Base-by-base conservation (phyloP, 64 coral and sea anemone genomes). In the Montipora cactus region DNA sequence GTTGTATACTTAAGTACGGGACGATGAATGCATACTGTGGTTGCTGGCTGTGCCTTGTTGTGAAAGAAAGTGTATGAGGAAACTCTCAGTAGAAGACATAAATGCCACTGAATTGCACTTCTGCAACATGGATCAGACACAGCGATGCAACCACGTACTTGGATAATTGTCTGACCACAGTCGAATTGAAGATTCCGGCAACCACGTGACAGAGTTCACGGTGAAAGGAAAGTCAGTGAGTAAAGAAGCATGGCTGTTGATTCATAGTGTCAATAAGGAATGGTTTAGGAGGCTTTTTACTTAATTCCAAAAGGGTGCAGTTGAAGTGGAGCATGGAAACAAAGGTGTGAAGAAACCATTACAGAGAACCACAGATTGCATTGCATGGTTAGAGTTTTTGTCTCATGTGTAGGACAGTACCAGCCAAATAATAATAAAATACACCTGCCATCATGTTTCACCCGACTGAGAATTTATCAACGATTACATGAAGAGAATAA, bases 381-480 rank as follows among this genome's bases (percentile, higher is more conserved):
- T 90, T 53, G 88, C 88, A 44, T 78, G 88, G 88, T 49, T 90
- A 19, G 8, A 90, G 66, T 90, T 48, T 90, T 90, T 59, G 53
- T 90, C 16, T 50, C 23, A 0, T 49, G 72, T 62, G 77, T 90
- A 55, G 88, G 88, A 15, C 47, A 90, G 22, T 25, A 78, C 49
- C 88, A 90, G 53, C 75, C 88, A 28, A 49, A 77, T 25, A 75
- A 52, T 23, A 77, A 90, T 12, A 61, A 44, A 12, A 90, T 90
- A 8, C 88, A 90, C 51, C 23, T 90, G 75, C 88, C 88, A 49
- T 90, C 88, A 7, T 90, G 88, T 62, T 90, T 90, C 23, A 76
- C 53, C 8, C 4, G 14, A 22, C 2, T 76, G 21, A 49, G 50
- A 9, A 78, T 90, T 8, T 90, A 79, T 52, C 44, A 90, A 47